A percentile compares a stretch with the other conserved stretches of the same genome.
These are phyloP conservation scores for Ifrita kowaldi DNA, from an alignment of 2,113 vertebrate species.

Conservation along the genomic window DNA sequence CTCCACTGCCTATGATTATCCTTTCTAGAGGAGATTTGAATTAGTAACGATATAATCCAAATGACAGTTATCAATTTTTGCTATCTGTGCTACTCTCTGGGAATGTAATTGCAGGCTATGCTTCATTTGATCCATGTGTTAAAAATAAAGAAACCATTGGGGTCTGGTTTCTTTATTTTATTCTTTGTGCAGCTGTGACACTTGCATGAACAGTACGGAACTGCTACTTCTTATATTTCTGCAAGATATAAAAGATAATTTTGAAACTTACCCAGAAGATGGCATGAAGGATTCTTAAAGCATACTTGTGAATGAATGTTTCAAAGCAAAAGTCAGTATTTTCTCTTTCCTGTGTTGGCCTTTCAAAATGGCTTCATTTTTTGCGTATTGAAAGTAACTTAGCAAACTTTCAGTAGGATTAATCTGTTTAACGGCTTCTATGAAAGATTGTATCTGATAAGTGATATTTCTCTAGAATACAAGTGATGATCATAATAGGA, in stretches of 20 bases:
- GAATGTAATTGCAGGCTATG: neutral
- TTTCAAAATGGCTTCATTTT: slow-evolving; percentile 41
- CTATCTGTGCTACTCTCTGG: neutral
- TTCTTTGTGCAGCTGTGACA: neutral
- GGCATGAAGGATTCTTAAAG: neutral
- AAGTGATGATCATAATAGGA: neutral
- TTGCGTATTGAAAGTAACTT: slow-evolving; percentile 16
- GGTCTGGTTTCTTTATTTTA: neutral
- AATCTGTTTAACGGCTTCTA: slow-evolving; percentile 21
- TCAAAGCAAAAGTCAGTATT: neutral
- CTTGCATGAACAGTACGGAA: neutral
- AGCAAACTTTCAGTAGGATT: neutral
- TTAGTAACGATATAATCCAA: neutral
- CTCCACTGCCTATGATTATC: neutral
- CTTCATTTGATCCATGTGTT: neutral
- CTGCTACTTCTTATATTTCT: neutral
- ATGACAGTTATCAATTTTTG: neutral
- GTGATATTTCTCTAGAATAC: neutral
- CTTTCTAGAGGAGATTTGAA: neutral
- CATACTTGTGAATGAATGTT: neutral
- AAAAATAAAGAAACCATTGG: neutral
- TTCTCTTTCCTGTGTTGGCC: neutral
- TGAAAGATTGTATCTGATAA: neutral
- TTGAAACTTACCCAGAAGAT: neutral
- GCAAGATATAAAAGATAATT: neutral